phyloP scores from a whole-genome alignment of 2,113 vertebrate species.

The Tetrax tetrax region DNA sequence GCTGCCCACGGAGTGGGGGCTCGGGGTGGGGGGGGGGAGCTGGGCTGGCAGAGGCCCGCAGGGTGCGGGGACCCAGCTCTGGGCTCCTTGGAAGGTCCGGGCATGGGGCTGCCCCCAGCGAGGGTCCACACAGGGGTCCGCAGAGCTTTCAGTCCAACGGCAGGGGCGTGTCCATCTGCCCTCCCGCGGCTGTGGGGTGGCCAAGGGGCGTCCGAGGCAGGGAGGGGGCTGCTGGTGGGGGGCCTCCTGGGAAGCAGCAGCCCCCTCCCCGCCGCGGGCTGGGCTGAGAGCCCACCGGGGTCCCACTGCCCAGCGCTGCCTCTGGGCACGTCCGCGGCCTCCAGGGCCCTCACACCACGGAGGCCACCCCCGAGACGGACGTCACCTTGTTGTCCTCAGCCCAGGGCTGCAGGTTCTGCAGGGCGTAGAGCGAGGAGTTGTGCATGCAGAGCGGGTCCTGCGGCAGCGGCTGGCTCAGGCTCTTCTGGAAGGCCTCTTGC shows the following conservation, averaged over 20 bases:
- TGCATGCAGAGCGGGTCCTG: slow-evolving; percentile 96
- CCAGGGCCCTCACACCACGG: slow-evolving; percentile 82
- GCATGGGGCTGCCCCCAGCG: background rate
- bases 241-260: background rate
- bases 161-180: background rate
- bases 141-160: background rate
- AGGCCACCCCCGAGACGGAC: slow-evolving; percentile 90
- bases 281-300: background rate
- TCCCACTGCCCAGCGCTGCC: background rate
- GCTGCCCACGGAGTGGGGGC: background rate
- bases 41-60: background rate
- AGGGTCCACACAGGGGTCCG: background rate
- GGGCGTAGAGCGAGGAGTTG: slow-evolving; percentile 90
- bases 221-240: background rate
- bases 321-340: background rate
- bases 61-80: background rate
- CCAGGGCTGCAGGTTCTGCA: slow-evolving; percentile 99
- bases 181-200: background rate
- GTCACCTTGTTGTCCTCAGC: slow-evolving; percentile 96
- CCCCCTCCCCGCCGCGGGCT: background rate
- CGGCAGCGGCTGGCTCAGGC: slow-evolving; percentile 88
- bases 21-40: no score
- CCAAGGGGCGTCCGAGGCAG: fast-evolving
- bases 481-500: slow-evolving; percentile 96
- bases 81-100: background rate